Conservation (phyloP, 2,113 vertebrate genomes). For the Rhegmatorhina hoffmannsi region DNA sequence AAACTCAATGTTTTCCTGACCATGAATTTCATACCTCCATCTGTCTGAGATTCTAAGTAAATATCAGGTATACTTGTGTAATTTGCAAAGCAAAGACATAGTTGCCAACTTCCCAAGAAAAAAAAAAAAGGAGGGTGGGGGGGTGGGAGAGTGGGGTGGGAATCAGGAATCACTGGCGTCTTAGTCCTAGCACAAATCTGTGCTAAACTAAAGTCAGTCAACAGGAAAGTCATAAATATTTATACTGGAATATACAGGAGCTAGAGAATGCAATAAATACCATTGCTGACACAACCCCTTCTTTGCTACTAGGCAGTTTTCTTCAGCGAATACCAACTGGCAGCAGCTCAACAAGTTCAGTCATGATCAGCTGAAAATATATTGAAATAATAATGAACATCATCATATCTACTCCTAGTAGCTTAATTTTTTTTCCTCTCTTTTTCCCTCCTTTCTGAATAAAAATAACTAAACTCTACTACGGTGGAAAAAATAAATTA, state of each 20-base stretch:
- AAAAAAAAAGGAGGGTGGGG: no score
- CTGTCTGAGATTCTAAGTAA: neutral
- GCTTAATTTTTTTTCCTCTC: neutral
- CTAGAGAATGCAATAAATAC: neutral
- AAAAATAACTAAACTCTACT: neutral
- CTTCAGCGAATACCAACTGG: neutral
- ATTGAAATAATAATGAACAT: neutral
- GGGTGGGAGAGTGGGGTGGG: no score
- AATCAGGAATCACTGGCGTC: neutral
- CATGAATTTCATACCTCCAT: neutral
- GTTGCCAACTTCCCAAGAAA: neutral
- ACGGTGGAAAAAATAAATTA: neutral
- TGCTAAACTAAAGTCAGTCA: neutral
- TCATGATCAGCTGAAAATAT: neutral
- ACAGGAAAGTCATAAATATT: neutral
- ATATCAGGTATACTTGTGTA: rapidly evolving
- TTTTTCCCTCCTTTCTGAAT: neutral
- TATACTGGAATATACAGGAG: neutral
- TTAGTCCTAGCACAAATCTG: neutral
- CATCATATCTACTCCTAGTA: neutral
- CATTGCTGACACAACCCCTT: neutral
- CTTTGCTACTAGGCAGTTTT: neutral
- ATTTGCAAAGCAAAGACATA: neutral
- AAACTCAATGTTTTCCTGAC: neutral
- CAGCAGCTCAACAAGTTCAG: neutral